Percentiles rank a stretch among this genome's conserved stretches.
These are phyloP conservation scores for Patiria miniata DNA, from an alignment of 35 echinoderm and acorn worm species.

Conservation along the genomic window DNA sequence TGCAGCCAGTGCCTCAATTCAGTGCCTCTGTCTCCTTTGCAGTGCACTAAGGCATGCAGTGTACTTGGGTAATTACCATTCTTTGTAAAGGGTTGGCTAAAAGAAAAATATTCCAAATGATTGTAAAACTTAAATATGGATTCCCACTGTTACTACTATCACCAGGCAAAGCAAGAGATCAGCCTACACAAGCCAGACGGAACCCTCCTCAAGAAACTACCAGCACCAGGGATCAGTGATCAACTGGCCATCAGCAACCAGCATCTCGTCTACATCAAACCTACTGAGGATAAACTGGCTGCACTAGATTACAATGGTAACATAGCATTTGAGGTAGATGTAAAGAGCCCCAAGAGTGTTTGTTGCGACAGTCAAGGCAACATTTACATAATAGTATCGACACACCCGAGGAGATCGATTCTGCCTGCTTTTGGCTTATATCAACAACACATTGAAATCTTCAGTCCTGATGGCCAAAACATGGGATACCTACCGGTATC, in stretches of 20 bases:
- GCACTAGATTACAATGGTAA: not conserved
- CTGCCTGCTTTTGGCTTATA: no score
- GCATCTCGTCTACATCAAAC: constrained; percentile 10
- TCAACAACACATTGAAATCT: not conserved
- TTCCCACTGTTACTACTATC: constrained; percentile 14
- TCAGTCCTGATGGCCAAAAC: not conserved
- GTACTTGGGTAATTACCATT: no score
- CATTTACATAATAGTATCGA: no score
- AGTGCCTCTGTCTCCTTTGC: no score
- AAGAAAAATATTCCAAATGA: constrained; percentile 15
- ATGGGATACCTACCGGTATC: not conserved
- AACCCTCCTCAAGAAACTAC: constrained; percentile 23
- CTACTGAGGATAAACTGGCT: not conserved
- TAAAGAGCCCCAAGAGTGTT: not conserved
- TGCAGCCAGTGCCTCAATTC: no score
- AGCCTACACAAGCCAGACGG: constrained; percentile 16
- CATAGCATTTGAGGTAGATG: not conserved
- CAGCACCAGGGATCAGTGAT: not conserved
- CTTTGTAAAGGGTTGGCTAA: constrained; percentile 14
- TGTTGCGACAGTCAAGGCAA: not conserved
- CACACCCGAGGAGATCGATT: no score
- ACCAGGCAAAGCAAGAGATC: not conserved
- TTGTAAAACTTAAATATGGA: constrained; percentile 16
- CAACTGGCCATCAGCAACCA: constrained; percentile 1
- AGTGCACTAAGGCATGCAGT: no score